Evolutionary conservation across 2,113 vertebrate species (phyloP), one percentile per base, ranked within the genome.

Genomic region (Antechinus stuartii): DNA sequence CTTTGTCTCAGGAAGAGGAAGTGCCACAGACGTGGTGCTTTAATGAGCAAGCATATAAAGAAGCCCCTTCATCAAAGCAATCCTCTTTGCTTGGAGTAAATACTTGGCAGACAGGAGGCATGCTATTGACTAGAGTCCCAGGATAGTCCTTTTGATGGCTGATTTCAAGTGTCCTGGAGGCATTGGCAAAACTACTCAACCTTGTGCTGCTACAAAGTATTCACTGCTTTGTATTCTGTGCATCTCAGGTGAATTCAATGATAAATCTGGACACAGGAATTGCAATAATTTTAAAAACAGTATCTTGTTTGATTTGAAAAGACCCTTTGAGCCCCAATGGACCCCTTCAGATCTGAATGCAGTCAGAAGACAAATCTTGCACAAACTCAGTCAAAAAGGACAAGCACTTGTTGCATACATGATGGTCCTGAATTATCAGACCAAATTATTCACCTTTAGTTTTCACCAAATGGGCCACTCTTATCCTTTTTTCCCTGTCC

Each of bases 301-400:
- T 68, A 95, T 92, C 68, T 54, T 96, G 3, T 52, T 97, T 89
- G 76, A 93, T 90, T 97, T 98, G 96, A 96, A 97, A 98, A 92
- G n/a, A 9, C 24, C 22, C 96, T 96, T 95, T 94, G 89, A 92
- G 68, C 42, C 56, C 92, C 96, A 84, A 55, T 1, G 22, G 76
- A 90, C 2, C 0, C 92, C 94, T 94, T 98, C 89, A 97, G 93
- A 97, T 97, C 92, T 92, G 94, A 96, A 54, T 93, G 96, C 95
- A 95, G 12, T 30, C 6, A 92, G 96, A 96, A 91, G 25, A 55
- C 27, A 91, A 95, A 96, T 92, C 54, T 26, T 35, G 97, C 96
- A 56, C 2, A 95, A 93, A 97, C 90, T 95, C 89, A 11, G 11
- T 97, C 94, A 54, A 55, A 96, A 97, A 95, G 84, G 96, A 92